Evolutionary conservation across 1,140 invertebrate genomes (phyloP).

Genomic region (Orchesella cincta): DNA sequence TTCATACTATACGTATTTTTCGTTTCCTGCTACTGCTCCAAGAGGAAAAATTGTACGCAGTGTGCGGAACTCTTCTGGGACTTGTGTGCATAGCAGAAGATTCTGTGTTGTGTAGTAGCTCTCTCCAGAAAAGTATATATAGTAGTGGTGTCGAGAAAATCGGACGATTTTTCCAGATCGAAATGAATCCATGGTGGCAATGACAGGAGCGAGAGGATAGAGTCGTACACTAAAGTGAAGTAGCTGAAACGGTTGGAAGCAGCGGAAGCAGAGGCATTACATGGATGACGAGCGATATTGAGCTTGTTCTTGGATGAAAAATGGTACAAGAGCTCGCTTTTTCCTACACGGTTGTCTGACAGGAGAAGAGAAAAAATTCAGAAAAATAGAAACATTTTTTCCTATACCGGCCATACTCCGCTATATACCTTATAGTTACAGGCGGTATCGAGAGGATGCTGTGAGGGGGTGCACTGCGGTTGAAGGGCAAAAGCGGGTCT

Average conservation of each 20-base stretch:
- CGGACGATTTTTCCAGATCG: neutral
- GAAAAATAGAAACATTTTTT: too few species aligned
- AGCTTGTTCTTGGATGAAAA: neutral
- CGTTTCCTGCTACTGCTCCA: neutral
- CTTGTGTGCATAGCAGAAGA: neutral
- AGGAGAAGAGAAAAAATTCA: too few species aligned
- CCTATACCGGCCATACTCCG: too few species aligned
- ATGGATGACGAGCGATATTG: slow-evolving; percentile 19
- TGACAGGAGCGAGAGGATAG: neutral
- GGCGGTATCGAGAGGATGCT: too few species aligned
- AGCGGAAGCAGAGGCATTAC: too few species aligned
- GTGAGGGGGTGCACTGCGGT: too few species aligned
- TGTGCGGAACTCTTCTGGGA: neutral
- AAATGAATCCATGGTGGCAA: slow-evolving; percentile 1
- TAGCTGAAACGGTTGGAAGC: too few species aligned
- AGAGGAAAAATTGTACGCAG: neutral
- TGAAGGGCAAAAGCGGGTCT: too few species aligned
- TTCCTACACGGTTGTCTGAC: too few species aligned
- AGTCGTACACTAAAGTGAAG: neutral
- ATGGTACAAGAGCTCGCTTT: neutral
- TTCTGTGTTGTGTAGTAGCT: neutral
- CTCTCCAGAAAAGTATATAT: too few species aligned
- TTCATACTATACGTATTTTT: neutral
- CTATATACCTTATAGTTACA: too few species aligned
- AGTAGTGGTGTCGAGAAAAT: too few species aligned